Percentiles rank a stretch among this genome's conserved stretches.
These are phyloP conservation scores for Atta colombica DNA, from an alignment of 1,140 invertebrate genomes.

Conservation along the genomic window DNA sequence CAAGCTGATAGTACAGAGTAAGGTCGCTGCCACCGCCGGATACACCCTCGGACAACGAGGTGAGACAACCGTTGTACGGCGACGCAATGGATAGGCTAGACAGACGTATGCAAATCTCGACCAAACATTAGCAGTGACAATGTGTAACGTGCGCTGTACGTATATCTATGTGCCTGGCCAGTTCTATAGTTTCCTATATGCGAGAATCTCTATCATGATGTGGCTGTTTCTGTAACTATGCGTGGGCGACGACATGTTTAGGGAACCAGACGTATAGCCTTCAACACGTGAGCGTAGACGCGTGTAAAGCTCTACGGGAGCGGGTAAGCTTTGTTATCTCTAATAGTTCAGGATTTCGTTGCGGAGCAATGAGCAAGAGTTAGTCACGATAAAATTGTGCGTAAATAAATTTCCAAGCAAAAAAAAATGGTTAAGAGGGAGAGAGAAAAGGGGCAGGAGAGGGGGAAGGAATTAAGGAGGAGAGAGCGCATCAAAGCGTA, in stretches of 20 bases:
- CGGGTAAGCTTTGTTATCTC: slow-evolving; percentile 32
- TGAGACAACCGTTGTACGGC: slow-evolving; percentile 64
- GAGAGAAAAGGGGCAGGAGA: not conserved
- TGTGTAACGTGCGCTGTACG: slow-evolving; percentile 75
- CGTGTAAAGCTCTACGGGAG: slow-evolving; percentile 25
- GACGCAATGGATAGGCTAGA: slow-evolving; percentile 77
- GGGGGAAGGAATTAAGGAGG: no score
- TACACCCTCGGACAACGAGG: slow-evolving; percentile 72
- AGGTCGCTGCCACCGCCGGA: slow-evolving; percentile 50
- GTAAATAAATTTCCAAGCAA: not conserved
- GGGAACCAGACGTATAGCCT: slow-evolving; percentile 39
- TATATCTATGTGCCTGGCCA: slow-evolving; percentile 11
- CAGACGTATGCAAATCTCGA: slow-evolving; percentile 85
- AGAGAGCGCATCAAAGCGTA: not conserved
- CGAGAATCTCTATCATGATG: slow-evolving; percentile 55
- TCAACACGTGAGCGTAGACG: not conserved
- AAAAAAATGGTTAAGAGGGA: not conserved
- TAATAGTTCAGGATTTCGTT: slow-evolving; percentile 13
- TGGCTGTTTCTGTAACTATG: slow-evolving; percentile 51
- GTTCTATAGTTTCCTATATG: slow-evolving; percentile 61
- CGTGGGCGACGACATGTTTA: slow-evolving; percentile 55
- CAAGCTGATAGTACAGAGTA: slow-evolving; percentile 53
- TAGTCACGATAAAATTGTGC: not conserved
- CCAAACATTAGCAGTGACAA: slow-evolving; percentile 83
- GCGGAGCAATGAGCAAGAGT: not conserved